These are phyloP conservation scores for Chlamydotis undulata DNA, from an alignment of 2,113 vertebrate species.

Conservation along the genomic window DNA sequence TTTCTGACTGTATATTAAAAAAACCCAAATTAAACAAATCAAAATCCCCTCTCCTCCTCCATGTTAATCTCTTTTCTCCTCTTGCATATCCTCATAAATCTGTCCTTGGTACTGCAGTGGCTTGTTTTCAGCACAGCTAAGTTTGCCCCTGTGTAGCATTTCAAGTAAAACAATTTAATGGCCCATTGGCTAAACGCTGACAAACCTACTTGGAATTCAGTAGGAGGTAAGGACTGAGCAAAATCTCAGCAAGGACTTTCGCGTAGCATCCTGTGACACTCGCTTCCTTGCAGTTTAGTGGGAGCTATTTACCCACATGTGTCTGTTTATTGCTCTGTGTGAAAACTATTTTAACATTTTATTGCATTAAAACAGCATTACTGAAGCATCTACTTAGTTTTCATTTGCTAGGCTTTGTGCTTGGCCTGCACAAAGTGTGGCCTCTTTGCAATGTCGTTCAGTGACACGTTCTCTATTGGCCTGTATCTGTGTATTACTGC, in stretches of 20 bases:
- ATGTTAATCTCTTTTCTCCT: neutral
- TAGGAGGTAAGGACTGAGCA: neutral
- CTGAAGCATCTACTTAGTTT: neutral
- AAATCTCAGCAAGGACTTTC: neutral
- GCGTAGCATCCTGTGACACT: neutral
- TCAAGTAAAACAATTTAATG: conserved; percentile 53
- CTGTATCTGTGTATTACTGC: neutral
- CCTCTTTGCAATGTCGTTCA: neutral
- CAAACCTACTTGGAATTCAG: conserved; percentile 34
- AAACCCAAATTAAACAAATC: neutral
- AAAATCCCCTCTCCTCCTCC: neutral
- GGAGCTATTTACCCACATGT: neutral
- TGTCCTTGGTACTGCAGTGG: neutral
- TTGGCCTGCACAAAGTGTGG: neutral
- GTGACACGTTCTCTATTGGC: fast-evolving
- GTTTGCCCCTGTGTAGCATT: conserved; percentile 5
- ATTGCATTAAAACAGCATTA: neutral
- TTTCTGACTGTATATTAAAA: neutral
- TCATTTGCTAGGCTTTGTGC: neutral
- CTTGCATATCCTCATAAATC: neutral
- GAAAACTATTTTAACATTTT: neutral
- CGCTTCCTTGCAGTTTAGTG: neutral
- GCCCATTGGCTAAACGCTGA: neutral
- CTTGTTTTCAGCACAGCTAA: neutral
- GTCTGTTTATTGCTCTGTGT: neutral